Base-by-base conservation (phyloP, 2,113 vertebrate genomes). In the Anas platyrhynchos region DNA sequence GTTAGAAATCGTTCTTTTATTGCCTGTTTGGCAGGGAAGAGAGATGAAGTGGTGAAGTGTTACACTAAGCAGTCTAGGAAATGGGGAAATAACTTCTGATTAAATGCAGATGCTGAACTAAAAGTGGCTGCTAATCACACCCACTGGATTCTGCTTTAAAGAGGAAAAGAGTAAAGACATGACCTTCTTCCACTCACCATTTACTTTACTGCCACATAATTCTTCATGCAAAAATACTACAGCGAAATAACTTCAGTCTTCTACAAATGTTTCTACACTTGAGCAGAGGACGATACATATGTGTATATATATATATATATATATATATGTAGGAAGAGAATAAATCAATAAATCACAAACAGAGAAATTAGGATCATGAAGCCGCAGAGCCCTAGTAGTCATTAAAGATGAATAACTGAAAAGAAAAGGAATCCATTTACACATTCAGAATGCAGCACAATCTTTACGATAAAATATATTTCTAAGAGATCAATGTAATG, bases 61-160 rank as follows among this genome's bases (percentile, higher is more conserved):
- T 96, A 96, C 78, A 91, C 32, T 97, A 93, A 96, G 86, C 96
- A 97, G 94, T 50, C 83, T 94, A 94, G 97, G 96, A 98, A 98
- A 94, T 29, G n/a, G 80, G 91, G 59, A 96, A 97, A 97, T 97
- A 94, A 94, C 76, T 71, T 92, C 62, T 97, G 89, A 98, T 98
- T 95, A 96, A 96, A 95, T 88, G 68, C 97, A 98, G 97, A 98
- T 97, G 97, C 63, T 92, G 94, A 94, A 93, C 88, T 94, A 96
- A 96, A 97, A 96, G 67, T 88, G 88, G 67, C 61, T 88, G 89
- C 82, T 96, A 96, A 96, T 98, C 95, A 89, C 80, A 95, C 91
- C 48, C 92, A 91, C 41, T 88, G 71, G 83, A 92, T 88, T 29
- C 63, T 89, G 44, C 71, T 76, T 91, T 93, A 83, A 75, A 94